Base-by-base conservation (phyloP, 2,113 vertebrate genomes). In the Myotis lucifugus region DNA sequence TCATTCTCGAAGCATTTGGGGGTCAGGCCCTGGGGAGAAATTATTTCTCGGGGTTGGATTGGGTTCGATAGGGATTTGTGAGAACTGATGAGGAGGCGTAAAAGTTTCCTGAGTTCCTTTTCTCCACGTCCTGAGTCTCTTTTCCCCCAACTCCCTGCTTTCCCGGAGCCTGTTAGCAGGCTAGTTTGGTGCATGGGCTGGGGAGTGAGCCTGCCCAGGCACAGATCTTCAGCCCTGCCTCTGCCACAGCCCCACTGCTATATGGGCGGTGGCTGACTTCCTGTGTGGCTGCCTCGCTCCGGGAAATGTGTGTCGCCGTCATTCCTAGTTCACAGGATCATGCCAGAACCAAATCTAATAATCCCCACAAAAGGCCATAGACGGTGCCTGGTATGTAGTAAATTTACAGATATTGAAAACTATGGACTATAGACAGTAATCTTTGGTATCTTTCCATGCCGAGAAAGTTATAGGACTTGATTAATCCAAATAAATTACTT, bases 21-120 rank as follows among this genome's bases (percentile, higher is more conserved):
- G 94, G 78, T 95, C 94, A 88, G 98, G 86, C 98, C 96, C 88
- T 95, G 72, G 97, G 93, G 97, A 96, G 73, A 98, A 97, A 97
- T 96, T 54, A 89, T 87, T 95, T 97, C 96, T 96, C n/a, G 25
- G 95, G 98, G 97, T 98, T 98, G 96, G 94, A 90, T 83, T 94
- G 2, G 5, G 46, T 90, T 93, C 95, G 94, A 96, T 94, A 89
- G 82, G 94, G 96, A 94, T 85, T 90, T 95, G 94, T 96, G 95
- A 97, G 84, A 95, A 95, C 86, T 6, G 88, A 48, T 0, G 5
- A 95, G 85, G 96, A 95, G 88, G 92, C 97, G 84, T 92, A 79
- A 97, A 96, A 92, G 93, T 97, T 98, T 98, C 97, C 89, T 91
- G 87, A 93, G 76, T 46, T 93, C 46, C 95, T 97, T 94, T 82